phyloP scores from a whole-genome alignment of 2,113 vertebrate species.

The Kryptolebias marmoratus region DNA sequence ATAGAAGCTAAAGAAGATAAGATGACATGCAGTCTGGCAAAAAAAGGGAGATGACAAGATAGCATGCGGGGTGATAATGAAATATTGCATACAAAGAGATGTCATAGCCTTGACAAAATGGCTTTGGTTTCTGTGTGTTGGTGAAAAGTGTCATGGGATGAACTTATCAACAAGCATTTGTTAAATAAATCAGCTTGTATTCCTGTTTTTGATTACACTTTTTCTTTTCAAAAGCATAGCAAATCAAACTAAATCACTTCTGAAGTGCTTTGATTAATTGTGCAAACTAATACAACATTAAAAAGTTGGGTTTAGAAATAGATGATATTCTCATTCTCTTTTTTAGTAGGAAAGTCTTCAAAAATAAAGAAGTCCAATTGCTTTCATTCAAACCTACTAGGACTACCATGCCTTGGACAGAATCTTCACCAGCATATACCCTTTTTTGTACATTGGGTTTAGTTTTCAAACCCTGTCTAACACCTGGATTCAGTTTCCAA shows the following conservation, averaged over 20 bases:
- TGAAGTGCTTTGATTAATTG: background rate
- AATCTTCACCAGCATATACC: no score
- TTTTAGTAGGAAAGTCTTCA: no score
- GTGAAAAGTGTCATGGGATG: slow-evolving; percentile 4
- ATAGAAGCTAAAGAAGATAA: slow-evolving; percentile 47
- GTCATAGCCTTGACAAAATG: slow-evolving; percentile 42
- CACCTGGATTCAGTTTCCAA: no score
- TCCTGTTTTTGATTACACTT: background rate
- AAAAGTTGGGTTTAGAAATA: background rate
- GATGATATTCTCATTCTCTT: background rate
- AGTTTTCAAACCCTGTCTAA: no score
- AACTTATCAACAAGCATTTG: slow-evolving; percentile 36
- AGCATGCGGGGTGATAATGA: slow-evolving; percentile 27
- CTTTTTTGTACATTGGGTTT: no score
- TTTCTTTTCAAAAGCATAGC: background rate
- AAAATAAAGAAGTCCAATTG: no score
- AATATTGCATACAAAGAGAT: slow-evolving; percentile 53
- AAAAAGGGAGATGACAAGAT: slow-evolving; percentile 48
- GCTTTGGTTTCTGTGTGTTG: slow-evolving; percentile 11
- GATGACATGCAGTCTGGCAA: slow-evolving; percentile 29
- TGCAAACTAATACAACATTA: background rate
- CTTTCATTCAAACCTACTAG: no score
- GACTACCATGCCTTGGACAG: no score
- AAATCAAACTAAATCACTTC: background rate
- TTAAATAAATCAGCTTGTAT: slow-evolving; percentile 6